phyloP scores from a whole-genome alignment of 2,113 vertebrate species.

The Carlito syrichta region DNA sequence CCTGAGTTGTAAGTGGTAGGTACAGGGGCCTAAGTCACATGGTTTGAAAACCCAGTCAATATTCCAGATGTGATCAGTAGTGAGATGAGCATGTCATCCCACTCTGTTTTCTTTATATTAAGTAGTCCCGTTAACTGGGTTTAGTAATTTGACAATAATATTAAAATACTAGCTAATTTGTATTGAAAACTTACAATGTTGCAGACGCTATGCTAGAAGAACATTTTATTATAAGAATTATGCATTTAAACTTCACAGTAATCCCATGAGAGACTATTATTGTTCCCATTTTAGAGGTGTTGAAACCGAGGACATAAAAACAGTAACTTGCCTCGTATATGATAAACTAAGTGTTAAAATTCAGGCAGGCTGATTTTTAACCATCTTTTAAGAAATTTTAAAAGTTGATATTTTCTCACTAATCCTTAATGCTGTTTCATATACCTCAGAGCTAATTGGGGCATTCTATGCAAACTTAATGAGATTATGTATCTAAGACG shows the following conservation, averaged over 20 bases:
- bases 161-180: neutral
- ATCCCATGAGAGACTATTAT: neutral
- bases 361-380: neutral
- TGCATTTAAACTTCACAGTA: neutral
- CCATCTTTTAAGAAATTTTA: neutral
- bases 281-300: neutral
- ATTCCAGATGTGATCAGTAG: neutral
- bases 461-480: neutral
- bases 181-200: neutral
- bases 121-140: neutral
- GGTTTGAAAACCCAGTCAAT: neutral
- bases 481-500: neutral
- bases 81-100: neutral
- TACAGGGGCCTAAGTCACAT: neutral
- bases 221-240: neutral
- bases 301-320: neutral
- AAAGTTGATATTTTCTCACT: neutral
- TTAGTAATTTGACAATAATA: neutral
- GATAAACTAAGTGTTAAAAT: neutral
- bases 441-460: neutral
- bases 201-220: neutral
- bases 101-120: neutral
- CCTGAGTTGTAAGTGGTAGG: neutral
- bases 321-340: neutral
- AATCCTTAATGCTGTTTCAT: neutral